Percentiles rank a stretch among this genome's conserved stretches.
Evolutionary conservation across 2,797 vertebrate species (phyloP).

Genomic region (Liparis tanakae): DNA sequence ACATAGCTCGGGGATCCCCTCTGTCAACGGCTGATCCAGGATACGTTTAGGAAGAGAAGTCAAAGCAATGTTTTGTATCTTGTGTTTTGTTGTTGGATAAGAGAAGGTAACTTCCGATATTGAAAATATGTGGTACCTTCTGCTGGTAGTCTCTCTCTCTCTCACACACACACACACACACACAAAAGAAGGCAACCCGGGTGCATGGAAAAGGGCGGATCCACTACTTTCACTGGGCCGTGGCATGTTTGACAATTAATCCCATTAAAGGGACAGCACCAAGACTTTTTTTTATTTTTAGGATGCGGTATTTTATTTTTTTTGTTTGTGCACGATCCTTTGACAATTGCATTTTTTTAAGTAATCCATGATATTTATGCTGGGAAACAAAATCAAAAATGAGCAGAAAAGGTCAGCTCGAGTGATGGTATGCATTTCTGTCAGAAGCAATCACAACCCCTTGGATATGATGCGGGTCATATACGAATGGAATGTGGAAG

Average conservation of each 20-base stretch:
- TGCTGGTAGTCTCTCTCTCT: not conserved
- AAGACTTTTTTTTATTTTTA: not conserved
- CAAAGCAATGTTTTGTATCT: not conserved
- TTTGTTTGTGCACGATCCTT: not conserved
- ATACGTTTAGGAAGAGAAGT: not conserved
- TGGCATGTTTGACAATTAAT: slow-evolving; percentile 42
- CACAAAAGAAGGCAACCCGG: slow-evolving; percentile 8
- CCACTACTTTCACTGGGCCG: not conserved
- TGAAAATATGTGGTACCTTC: slow-evolving; percentile 1
- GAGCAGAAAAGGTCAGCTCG: slow-evolving; percentile 8
- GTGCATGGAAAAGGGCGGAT: slow-evolving; percentile 22
- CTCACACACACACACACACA: slow-evolving; percentile 6
- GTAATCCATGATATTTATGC: not conserved
- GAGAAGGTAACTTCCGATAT: not conserved
- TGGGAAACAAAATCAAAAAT: slow-evolving; percentile 17
- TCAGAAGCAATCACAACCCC: slow-evolving; percentile 14
- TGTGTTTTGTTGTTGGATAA: not conserved
- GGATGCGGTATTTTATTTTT: too few species aligned
- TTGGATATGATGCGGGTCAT: slow-evolving; percentile 1
- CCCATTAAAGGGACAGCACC: slow-evolving; percentile 44
- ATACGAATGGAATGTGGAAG: not conserved
- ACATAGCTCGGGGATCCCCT: slow-evolving; percentile 64
- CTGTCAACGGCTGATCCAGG: not conserved
- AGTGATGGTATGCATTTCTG: slow-evolving; percentile 23
- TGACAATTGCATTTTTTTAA: not conserved